Conservation (phyloP, 2,888 invertebrate species). For the Drosophila kanekoi region DNA sequence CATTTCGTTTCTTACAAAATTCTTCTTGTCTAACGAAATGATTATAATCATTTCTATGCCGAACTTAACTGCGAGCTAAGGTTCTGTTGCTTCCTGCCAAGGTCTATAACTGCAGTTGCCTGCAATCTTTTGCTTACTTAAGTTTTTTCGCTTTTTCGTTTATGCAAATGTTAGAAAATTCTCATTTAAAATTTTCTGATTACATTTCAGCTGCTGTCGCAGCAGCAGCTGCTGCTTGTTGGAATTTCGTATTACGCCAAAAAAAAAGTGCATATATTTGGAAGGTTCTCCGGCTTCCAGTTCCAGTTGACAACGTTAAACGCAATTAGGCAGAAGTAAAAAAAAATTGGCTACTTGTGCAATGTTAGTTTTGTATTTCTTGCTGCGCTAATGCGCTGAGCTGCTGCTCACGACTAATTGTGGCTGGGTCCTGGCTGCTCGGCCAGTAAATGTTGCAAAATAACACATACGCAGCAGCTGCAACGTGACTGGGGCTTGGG, state of each 20-base stretch:
- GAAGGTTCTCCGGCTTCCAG: not conserved
- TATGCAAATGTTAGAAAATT: conserved; percentile 66
- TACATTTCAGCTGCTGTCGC: conserved; percentile 50
- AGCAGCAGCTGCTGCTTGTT: conserved; percentile 14
- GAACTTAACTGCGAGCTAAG: conserved; percentile 14
- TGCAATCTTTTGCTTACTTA: conserved; percentile 1
- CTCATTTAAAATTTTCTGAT: conserved; percentile 56
- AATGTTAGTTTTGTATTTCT: conserved; percentile 3
- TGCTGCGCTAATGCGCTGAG: conserved; percentile 31
- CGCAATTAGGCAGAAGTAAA: conserved; percentile 31
- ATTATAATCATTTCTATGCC: conserved; percentile 25
- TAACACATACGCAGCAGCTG: conserved; percentile 46
- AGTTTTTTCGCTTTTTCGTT: conserved; percentile 15
- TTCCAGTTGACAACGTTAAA: conserved; percentile 15
- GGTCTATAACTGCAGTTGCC: conserved; percentile 49
- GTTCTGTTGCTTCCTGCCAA: conserved; percentile 7
- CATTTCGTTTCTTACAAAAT: conserved; percentile 12
- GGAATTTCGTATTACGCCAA: conserved; percentile 28
- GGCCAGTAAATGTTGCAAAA: conserved; percentile 40
- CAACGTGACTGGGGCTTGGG: conserved; percentile 54
- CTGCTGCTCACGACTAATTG: conserved; percentile 46
- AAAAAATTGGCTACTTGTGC: conserved; percentile 13
- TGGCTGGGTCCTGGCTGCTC: conserved; percentile 22
- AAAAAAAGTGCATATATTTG: conserved; percentile 42
- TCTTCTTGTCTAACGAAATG: conserved; percentile 13